phyloP scores from a whole-genome alignment of 2,888 invertebrate genomes.

The Actias luna region DNA sequence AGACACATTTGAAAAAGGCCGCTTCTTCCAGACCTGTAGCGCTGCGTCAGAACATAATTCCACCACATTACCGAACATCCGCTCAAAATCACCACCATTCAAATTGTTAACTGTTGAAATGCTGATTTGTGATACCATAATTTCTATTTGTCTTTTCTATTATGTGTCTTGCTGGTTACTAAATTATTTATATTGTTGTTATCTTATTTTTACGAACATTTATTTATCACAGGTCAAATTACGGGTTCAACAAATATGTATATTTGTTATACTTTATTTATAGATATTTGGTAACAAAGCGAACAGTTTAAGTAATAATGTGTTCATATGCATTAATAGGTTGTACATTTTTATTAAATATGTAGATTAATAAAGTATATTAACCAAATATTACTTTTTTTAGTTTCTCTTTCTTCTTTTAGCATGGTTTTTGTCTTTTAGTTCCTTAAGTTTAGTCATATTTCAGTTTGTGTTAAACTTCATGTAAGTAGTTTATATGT shows the following conservation, averaged over 20 bases:
- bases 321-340: not conserved
- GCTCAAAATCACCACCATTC: constrained; percentile 75
- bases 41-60: constrained; percentile 82
- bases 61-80: constrained; percentile 83
- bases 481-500: too few species aligned
- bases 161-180: not conserved
- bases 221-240: constrained; percentile 42
- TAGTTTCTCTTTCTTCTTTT: too few species aligned
- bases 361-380: too few species aligned
- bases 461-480: too few species aligned
- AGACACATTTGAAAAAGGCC: constrained; percentile 76
- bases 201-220: constrained; percentile 34
- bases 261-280: too few species aligned
- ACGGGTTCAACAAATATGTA: constrained; percentile 41
- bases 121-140: constrained; percentile 37
- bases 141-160: not conserved
- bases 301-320: not conserved
- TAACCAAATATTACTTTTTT: too few species aligned
- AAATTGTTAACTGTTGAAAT: constrained; percentile 80
- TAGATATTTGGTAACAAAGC: not conserved
- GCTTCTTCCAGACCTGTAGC: constrained; percentile 60
- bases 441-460: too few species aligned
- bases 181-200: constrained; percentile 19
- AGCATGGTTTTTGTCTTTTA: too few species aligned
- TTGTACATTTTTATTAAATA: too few species aligned